A percentile compares a stretch with the other conserved stretches of the same genome.
These are phyloP conservation scores for Diceros bicornis DNA, from an alignment of 2,797 vertebrate genomes.

Conservation along the genomic window DNA sequence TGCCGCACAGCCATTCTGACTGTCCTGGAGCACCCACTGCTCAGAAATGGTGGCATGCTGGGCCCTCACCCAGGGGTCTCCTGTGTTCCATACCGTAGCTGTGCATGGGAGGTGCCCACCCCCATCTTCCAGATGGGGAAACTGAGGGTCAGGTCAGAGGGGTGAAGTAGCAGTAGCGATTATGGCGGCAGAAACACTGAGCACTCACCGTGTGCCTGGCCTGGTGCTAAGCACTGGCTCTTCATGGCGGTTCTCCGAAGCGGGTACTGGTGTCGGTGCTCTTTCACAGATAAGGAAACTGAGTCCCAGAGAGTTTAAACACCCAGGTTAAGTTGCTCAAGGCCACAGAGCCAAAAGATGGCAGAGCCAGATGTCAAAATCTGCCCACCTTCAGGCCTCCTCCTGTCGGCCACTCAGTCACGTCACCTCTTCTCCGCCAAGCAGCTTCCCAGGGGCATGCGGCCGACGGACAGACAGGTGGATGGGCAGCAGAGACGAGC, in stretches of 20 bases:
- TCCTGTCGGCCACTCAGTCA: background rate
- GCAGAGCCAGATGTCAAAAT: background rate
- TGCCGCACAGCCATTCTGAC: background rate
- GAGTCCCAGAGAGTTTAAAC: background rate
- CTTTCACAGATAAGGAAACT: background rate
- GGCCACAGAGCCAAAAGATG: background rate
- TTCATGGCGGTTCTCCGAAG: rapidly evolving
- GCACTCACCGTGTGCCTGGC: background rate
- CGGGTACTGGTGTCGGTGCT: rapidly evolving
- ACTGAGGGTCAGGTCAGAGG: background rate
- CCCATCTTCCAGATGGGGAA: background rate
- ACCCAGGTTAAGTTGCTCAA: background rate
- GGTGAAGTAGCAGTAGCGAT: rapidly evolving
- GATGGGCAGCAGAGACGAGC: no score
- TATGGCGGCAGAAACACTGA: background rate
- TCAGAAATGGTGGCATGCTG: background rate
- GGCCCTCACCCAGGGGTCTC: background rate
- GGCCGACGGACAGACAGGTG: no score
- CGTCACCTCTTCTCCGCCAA: background rate
- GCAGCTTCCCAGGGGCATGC: background rate
- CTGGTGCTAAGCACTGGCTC: rapidly evolving
- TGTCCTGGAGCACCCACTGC: rapidly evolving
- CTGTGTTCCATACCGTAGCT: rapidly evolving
- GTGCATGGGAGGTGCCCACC: background rate
- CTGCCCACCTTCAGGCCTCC: background rate